A percentile compares a stretch with the other conserved stretches of the same genome.
These are phyloP conservation scores for Dynastes grantii DNA, from an alignment of 2,888 invertebrate genomes.

Conservation along the genomic window DNA sequence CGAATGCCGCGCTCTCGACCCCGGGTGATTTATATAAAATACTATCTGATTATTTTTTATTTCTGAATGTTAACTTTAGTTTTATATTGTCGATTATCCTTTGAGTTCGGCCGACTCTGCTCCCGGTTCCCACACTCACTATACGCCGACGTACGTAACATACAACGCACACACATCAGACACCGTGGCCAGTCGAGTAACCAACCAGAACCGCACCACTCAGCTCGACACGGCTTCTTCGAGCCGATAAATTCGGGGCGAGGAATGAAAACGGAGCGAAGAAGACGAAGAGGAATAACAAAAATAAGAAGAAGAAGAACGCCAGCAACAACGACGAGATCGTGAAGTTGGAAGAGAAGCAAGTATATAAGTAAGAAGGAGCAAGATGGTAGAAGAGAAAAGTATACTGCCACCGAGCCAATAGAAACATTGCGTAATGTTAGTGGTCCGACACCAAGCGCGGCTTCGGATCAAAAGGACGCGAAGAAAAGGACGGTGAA, in stretches of 20 bases:
- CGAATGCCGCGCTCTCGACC: conserved; percentile 35
- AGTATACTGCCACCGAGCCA: conserved; percentile 38
- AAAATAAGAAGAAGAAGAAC: conserved; percentile 1
- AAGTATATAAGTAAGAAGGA: neutral
- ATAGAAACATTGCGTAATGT: conserved; percentile 46
- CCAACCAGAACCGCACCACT: conserved; percentile 32
- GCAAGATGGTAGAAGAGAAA: neutral
- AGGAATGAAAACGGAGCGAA: conserved; percentile 31
- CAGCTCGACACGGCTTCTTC: conserved; percentile 24
- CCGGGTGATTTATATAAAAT: conserved; percentile 70
- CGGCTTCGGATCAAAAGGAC: conserved; percentile 43
- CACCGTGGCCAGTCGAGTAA: conserved; percentile 24
- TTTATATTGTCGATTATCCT: conserved; percentile 71
- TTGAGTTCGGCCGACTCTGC: conserved; percentile 68
- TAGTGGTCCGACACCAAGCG: conserved; percentile 43
- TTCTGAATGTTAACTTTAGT: conserved; percentile 71
- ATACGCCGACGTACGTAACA: conserved; percentile 9
- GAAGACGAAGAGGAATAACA: conserved; percentile 27
- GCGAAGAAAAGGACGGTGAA: conserved; percentile 30
- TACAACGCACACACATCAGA: conserved; percentile 6
- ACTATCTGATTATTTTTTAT: conserved; percentile 68
- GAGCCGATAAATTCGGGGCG: conserved; percentile 45
- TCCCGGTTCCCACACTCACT: conserved; percentile 68
- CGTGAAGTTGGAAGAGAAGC: conserved; percentile 15
- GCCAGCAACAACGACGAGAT: conserved; percentile 9